Evolutionary conservation across 2,113 vertebrate genomes (phyloP).

Genomic region (Tragelaphus strepsiceros): DNA sequence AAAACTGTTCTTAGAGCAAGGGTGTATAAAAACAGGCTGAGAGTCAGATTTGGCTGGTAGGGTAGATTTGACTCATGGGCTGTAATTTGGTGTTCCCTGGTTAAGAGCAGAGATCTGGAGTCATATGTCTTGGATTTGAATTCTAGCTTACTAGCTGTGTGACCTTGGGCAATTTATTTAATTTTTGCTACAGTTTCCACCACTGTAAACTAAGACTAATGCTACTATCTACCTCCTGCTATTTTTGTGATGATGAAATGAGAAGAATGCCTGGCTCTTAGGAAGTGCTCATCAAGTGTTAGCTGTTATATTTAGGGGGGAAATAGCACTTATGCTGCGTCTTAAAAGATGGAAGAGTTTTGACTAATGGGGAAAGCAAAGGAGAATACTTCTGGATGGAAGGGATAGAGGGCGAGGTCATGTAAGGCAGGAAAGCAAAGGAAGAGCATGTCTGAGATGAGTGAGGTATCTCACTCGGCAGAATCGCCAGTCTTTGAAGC

Average conservation of each 20-base stretch:
- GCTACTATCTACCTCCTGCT: not conserved
- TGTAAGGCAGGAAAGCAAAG: not conserved
- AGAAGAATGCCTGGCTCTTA: not conserved
- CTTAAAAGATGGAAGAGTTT: not conserved
- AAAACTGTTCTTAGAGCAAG: not conserved
- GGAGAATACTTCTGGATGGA: not conserved
- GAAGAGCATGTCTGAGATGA: not conserved
- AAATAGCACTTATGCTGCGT: not conserved
- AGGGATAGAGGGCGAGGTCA: not conserved
- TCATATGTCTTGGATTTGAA: not conserved
- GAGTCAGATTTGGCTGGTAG: not conserved
- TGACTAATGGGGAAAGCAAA: not conserved
- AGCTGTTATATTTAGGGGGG: not conserved
- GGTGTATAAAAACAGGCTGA: not conserved
- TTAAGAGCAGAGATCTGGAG: not conserved
- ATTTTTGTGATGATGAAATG: not conserved
- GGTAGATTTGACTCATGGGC: not conserved
- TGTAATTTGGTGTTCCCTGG: not conserved
- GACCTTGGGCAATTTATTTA: not conserved
- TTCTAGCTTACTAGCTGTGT: not conserved
- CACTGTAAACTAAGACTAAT: not conserved
- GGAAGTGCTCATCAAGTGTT: not conserved
- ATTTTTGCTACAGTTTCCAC: slow-evolving; percentile 18
- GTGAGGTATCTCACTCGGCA: not conserved
- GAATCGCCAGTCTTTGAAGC: not conserved